Conservation (phyloP, 1,140 invertebrate species). For the Aphelenchoides besseyi region DNA sequence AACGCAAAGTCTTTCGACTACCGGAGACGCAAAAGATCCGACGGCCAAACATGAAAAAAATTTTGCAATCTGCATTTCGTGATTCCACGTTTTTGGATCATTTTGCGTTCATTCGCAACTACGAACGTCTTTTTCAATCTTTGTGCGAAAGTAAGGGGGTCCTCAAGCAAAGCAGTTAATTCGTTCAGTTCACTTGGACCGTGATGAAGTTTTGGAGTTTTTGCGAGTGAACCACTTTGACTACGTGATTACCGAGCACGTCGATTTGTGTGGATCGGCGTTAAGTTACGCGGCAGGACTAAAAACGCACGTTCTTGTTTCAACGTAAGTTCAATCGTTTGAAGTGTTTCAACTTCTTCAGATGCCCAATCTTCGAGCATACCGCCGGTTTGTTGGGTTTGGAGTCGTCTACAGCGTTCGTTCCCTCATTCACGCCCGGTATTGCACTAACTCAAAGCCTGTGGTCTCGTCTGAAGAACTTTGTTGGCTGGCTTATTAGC, state of each 20-base stretch:
- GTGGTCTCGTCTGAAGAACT: neutral
- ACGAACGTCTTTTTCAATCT: conserved; percentile 5
- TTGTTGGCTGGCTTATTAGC: neutral
- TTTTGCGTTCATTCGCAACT: neutral
- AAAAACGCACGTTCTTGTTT: conserved; percentile 16
- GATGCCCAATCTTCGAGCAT: conserved; percentile 23
- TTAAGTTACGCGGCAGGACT: conserved; percentile 12
- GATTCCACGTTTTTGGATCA: neutral
- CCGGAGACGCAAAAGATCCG: neutral
- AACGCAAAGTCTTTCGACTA: neutral
- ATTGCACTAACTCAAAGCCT: neutral
- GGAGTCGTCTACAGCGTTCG: neutral
- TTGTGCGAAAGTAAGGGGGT: neutral
- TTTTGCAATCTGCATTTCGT: neutral
- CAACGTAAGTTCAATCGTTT: conserved; percentile 13
- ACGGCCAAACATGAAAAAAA: neutral
- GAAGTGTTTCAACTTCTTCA: neutral
- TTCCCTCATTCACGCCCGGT: neutral
- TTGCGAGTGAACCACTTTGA: conserved; percentile 16
- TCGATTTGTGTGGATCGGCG: conserved; percentile 21
- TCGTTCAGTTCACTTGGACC: conserved; percentile 15
- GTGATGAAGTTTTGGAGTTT: neutral
- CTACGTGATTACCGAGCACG: conserved; percentile 26
- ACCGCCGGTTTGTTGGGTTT: conserved; percentile 19
- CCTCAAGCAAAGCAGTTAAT: neutral